These are phyloP conservation scores for Toxotes chatareus DNA, from an alignment of 2,113 vertebrate genomes.

Conservation along the genomic window DNA sequence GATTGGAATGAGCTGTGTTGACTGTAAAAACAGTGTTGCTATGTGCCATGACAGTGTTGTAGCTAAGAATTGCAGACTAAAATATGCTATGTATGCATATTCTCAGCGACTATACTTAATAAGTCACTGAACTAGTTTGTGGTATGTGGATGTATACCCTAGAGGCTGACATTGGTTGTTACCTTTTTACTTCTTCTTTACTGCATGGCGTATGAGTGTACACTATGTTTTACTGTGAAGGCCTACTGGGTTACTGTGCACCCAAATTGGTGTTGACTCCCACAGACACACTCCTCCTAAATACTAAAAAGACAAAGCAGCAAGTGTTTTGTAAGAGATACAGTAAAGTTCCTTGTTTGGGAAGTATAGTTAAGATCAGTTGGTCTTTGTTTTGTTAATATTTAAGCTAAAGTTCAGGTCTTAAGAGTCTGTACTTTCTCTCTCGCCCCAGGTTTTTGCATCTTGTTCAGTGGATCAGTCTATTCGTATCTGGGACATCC, in stretches of 20 bases:
- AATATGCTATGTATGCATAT: neutral
- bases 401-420: neutral
- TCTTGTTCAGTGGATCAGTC: constrained; percentile 92
- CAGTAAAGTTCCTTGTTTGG: neutral
- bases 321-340: neutral
- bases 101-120: neutral
- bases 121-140: constrained; percentile 41
- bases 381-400: neutral
- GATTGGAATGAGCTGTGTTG: constrained; percentile 6
- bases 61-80: neutral
- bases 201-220: neutral
- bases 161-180: neutral
- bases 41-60: neutral
- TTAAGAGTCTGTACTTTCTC: neutral
- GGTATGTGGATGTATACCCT: neutral
- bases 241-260: neutral
- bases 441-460: constrained; percentile 87
- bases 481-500: constrained; percentile 90
- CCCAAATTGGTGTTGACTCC: neutral
- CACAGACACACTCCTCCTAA: neutral
- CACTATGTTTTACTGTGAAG: neutral
- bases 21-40: constrained; percentile 1
- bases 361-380: neutral
- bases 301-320: neutral
- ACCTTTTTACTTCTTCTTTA: neutral